Evolutionary conservation across 2,888 invertebrate species (phyloP).

Genomic region (Eurois occulta): DNA sequence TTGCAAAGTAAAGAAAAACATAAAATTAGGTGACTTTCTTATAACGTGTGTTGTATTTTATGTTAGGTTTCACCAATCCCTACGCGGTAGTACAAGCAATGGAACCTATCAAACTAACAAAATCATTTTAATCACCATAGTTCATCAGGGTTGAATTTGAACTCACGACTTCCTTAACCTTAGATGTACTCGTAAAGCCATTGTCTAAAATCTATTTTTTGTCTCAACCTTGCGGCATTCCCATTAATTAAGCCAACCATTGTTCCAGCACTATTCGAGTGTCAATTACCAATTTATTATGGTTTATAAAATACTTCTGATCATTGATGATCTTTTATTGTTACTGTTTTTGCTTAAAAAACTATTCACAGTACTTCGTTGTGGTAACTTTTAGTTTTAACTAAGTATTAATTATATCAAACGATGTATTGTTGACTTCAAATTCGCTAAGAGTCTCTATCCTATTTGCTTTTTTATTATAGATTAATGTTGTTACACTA

Average conservation of each 20-base stretch:
- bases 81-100: not conserved
- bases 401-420: slow-evolving; percentile 29
- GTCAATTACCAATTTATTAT: slow-evolving; percentile 76
- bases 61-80: not conserved
- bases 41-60: not conserved
- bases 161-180: slow-evolving; percentile 38
- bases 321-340: slow-evolving; percentile 65
- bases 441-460: not conserved
- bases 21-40: too few relatives aligned
- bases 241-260: slow-evolving; percentile 69
- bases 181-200: slow-evolving; percentile 3
- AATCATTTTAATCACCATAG: not conserved
- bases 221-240: slow-evolving; percentile 62
- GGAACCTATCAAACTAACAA: not conserved
- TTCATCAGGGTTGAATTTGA: slow-evolving; percentile 12
- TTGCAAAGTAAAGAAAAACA: not conserved
- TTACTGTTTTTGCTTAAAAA: slow-evolving; percentile 49
- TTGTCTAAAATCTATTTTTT: slow-evolving; percentile 48
- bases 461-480: slow-evolving; percentile 14
- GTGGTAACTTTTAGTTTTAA: slow-evolving; percentile 34
- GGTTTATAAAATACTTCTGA: slow-evolving; percentile 68
- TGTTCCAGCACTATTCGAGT: slow-evolving; percentile 64
- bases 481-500: not conserved
- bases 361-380: slow-evolving; percentile 6
- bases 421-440: slow-evolving; percentile 36